Conservation (phyloP, 2,888 invertebrate species). For the Xestoiulus laeticollis region DNA sequence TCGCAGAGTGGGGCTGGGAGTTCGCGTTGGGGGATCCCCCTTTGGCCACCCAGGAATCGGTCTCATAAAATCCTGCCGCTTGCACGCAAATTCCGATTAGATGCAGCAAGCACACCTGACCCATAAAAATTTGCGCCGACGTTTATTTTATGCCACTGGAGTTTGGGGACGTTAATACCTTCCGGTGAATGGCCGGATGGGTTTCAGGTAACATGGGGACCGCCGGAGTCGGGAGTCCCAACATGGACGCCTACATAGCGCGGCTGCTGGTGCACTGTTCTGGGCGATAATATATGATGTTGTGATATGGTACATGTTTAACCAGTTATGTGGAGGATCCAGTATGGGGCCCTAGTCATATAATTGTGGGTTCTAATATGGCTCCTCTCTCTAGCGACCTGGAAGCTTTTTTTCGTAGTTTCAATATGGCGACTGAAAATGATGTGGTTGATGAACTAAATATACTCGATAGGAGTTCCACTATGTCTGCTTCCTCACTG, state of each 20-base stretch:
- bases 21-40: conserved; percentile 28
- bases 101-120: conserved; percentile 15
- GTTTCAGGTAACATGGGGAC: neutral
- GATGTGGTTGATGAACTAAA: too few relatives aligned
- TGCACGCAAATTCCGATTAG: conserved; percentile 5
- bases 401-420: too few relatives aligned
- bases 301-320: too few relatives aligned
- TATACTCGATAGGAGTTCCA: too few relatives aligned
- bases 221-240: neutral
- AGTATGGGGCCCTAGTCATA: too few relatives aligned
- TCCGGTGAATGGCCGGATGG: neutral
- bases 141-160: neutral
- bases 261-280: neutral
- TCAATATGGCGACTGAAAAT: neutral
- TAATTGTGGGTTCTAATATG: too few relatives aligned
- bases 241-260: neutral
- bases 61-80: neutral
- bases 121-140: neutral
- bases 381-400: too few relatives aligned
- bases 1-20: neutral
- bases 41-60: neutral
- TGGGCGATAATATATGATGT: neutral
- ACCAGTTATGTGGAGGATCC: too few relatives aligned
- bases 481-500: too few relatives aligned
- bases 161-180: neutral